These are phyloP conservation scores for Garra rufa DNA, from an alignment of 2,113 vertebrate genomes.

Conservation along the genomic window DNA sequence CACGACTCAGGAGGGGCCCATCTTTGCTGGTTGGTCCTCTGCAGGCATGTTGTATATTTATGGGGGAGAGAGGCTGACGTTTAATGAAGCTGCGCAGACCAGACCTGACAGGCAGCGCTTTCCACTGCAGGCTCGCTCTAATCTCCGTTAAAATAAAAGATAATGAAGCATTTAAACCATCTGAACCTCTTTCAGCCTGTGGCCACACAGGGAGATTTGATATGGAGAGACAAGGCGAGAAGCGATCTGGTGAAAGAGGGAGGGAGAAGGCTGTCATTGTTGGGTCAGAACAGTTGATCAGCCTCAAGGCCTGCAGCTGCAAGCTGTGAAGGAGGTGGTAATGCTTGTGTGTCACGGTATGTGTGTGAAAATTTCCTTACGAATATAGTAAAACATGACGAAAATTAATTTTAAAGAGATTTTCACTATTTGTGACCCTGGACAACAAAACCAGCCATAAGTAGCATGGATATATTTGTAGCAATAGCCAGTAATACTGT, in stretches of 20 bases:
- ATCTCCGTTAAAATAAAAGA: constrained; percentile 75
- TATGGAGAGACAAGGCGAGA: constrained; percentile 69
- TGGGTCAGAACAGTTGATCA: constrained; percentile 62
- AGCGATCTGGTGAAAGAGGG: constrained; percentile 67
- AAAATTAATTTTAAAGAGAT: not conserved
- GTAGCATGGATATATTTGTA: no score
- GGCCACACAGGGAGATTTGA: constrained; percentile 65
- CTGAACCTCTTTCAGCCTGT: constrained; percentile 56
- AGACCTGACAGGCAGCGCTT: constrained; percentile 49
- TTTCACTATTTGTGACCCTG: not conserved
- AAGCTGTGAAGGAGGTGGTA: constrained; percentile 66
- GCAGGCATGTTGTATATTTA: constrained; percentile 71
- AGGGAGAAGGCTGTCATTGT: constrained; percentile 61
- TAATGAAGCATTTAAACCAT: constrained; percentile 74
- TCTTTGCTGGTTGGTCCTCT: constrained; percentile 68
- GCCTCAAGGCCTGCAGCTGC: constrained; percentile 59
- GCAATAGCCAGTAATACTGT: no score
- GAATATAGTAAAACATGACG: not conserved
- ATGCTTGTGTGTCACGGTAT: constrained; percentile 28
- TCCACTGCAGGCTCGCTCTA: constrained; percentile 61
- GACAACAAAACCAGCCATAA: no score
- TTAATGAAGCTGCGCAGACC: constrained; percentile 66
- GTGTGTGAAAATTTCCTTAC: not conserved
- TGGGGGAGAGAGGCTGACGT: constrained; percentile 58
- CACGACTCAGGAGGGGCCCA: constrained; percentile 31